Evolutionary conservation across 2,888 invertebrate species (phyloP).

Genomic region (Hedychridium roseum): DNA sequence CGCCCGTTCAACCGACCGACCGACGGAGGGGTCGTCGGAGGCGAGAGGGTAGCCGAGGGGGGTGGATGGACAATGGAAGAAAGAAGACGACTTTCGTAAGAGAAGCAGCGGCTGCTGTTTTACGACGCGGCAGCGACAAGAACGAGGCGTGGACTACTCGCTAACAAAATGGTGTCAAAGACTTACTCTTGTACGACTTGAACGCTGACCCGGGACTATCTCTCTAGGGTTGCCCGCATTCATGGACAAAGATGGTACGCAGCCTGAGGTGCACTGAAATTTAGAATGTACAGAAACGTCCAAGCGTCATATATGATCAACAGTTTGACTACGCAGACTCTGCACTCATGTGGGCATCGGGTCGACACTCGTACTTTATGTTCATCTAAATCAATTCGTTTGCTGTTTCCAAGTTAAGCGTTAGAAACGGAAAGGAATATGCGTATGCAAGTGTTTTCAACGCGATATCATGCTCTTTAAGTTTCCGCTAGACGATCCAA

Average conservation of each 20-base stretch:
- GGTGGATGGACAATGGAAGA: too few relatives aligned
- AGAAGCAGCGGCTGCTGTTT: constrained; percentile 27
- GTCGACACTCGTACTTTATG: constrained; percentile 39
- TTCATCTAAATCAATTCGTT: too few relatives aligned
- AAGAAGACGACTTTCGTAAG: too few relatives aligned
- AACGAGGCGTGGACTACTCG: constrained; percentile 47
- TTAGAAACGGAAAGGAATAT: too few relatives aligned
- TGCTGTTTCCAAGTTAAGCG: too few relatives aligned
- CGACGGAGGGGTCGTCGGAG: too few relatives aligned
- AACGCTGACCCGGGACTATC: constrained; percentile 51
- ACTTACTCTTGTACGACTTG: constrained; percentile 53
- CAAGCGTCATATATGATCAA: constrained; percentile 44
- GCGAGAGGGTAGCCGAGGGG: too few relatives aligned
- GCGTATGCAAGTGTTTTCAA: too few relatives aligned
- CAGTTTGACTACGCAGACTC: constrained; percentile 44
- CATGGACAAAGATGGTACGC: constrained; percentile 57
- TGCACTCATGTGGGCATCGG: constrained; percentile 45
- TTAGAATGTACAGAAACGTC: constrained; percentile 52
- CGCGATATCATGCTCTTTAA: too few relatives aligned
- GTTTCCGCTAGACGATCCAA: too few relatives aligned
- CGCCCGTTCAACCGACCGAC: too few relatives aligned
- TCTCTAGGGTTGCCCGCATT: constrained; percentile 52
- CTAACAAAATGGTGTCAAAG: constrained; percentile 47
- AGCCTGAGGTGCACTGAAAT: constrained; percentile 55
- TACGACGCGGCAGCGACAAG: constrained; percentile 36